Percentiles rank a stretch among this genome's conserved stretches.
Conservation (phyloP, 2,797 vertebrate genomes). For the Oreochromis mossambicus region DNA sequence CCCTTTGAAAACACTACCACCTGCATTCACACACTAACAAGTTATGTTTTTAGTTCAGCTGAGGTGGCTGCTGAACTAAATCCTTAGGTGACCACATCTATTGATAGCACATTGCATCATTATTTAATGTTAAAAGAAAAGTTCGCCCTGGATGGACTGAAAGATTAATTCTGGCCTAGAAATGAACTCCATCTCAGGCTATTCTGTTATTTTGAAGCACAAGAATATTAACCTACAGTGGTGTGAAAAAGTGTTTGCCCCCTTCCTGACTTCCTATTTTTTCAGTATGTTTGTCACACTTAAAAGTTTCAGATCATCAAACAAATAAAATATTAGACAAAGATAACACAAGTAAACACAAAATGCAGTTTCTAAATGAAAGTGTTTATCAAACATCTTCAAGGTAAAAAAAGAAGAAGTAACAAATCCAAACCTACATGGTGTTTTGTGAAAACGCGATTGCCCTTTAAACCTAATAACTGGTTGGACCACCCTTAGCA, state of each 20-base stretch:
- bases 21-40: not conserved
- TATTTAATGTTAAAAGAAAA: not conserved
- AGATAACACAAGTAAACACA: not conserved
- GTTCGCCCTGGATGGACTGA: not conserved
- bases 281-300: not conserved
- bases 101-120: not conserved
- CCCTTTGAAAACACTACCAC: not conserved
- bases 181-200: not conserved
- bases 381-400: not conserved
- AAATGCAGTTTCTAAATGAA: not conserved
- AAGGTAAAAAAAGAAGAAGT: not conserved
- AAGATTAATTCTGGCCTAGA: not conserved
- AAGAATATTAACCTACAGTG: not conserved
- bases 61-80: not conserved
- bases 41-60: not conserved
- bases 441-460: not conserved
- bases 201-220: not conserved
- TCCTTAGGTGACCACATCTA: not conserved
- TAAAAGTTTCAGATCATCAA: not conserved
- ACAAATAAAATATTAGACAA: not conserved
- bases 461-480: not conserved
- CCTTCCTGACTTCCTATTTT: not conserved
- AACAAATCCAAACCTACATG: not conserved
- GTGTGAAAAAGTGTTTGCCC: not conserved
- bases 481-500: not conserved